Conservation (phyloP, 2,797 vertebrate species). For the Paguma larvata region DNA sequence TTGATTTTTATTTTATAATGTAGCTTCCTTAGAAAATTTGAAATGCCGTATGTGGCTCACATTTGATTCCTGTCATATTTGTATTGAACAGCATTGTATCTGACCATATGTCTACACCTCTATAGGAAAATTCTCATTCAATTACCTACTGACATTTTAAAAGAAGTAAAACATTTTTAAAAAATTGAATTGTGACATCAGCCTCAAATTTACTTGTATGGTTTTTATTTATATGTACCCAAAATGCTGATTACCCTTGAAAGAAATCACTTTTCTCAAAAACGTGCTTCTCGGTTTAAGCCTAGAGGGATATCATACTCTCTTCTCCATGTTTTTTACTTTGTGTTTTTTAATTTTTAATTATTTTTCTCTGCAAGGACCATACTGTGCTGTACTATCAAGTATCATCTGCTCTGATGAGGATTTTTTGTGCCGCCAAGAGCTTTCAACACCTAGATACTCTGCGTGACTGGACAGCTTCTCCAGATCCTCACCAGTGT, state of each 20-base stretch:
- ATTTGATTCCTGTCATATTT: background rate
- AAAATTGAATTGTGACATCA: background rate
- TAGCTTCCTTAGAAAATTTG: background rate
- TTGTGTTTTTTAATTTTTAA: background rate
- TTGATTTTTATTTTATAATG: background rate
- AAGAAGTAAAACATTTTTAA: background rate
- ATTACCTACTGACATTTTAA: background rate
- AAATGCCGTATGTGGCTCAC: background rate
- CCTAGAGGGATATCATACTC: background rate
- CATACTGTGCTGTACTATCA: background rate
- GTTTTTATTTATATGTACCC: background rate
- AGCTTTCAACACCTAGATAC: background rate
- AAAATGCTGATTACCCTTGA: background rate
- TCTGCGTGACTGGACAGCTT: background rate
- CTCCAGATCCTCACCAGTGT: background rate
- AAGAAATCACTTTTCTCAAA: slow-evolving; percentile 35
- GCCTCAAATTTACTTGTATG: background rate
- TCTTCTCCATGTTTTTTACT: background rate
- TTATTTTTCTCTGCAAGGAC: background rate
- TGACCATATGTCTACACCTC: background rate
- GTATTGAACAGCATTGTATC: background rate
- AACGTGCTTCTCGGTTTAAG: background rate
- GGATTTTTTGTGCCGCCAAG: background rate
- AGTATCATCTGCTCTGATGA: background rate
- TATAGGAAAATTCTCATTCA: background rate